These are phyloP conservation scores for Passerina amoena DNA, from an alignment of 2,113 vertebrate genomes.

Conservation along the genomic window DNA sequence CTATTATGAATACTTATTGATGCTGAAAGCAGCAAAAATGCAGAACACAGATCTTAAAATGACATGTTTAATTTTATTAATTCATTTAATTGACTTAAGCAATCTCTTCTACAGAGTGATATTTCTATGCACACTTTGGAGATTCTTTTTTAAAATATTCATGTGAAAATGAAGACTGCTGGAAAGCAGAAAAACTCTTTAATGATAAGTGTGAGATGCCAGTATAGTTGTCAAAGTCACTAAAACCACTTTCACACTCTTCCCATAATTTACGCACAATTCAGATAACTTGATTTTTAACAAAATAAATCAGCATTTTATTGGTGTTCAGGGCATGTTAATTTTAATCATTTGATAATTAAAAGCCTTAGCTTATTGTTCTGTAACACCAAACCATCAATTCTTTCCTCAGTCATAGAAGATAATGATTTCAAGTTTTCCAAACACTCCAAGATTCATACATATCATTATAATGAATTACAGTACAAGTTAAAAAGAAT, in stretches of 20 bases:
- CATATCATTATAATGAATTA: neutral
- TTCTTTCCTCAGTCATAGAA: neutral
- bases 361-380: slow-evolving; percentile 29
- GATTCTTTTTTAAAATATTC: neutral
- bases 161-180: neutral
- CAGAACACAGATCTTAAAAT: neutral
- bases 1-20: neutral
- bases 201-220: neutral
- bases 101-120: neutral
- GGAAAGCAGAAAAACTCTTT: neutral
- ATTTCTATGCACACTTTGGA: neutral
- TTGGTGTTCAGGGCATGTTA: neutral
- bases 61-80: neutral
- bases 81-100: neutral
- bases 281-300: slow-evolving; percentile 10
- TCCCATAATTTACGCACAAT: neutral
- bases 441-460: neutral
- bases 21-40: neutral
- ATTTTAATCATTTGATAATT: slow-evolving; percentile 55
- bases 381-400: neutral
- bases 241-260: neutral
- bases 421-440: neutral
- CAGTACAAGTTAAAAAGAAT: neutral
- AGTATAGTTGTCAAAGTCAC: neutral
- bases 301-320: neutral